Evolutionary conservation across 2,113 vertebrate species (phyloP).

Genomic region (Loxodonta africana): DNA sequence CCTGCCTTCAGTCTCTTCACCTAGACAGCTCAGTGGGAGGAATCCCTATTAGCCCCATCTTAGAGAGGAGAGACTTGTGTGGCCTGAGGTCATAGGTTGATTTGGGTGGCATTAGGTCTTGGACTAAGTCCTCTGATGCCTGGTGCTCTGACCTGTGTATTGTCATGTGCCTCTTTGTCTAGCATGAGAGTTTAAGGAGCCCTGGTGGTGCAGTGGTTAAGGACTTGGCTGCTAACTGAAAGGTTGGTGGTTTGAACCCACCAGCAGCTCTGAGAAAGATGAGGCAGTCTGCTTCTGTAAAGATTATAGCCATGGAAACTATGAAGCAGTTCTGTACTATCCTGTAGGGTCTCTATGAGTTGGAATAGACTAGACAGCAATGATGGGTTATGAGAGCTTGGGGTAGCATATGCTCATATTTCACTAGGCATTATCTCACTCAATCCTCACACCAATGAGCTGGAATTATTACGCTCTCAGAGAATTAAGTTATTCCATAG

Average conservation of each 20-base stretch:
- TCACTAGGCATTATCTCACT: background rate
- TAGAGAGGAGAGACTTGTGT: background rate
- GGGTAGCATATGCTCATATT: background rate
- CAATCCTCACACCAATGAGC: background rate
- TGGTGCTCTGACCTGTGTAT: background rate
- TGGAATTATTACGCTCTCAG: background rate
- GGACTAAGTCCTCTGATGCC: background rate
- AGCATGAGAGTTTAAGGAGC: background rate
- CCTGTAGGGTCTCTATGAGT: background rate
- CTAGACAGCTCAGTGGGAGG: background rate
- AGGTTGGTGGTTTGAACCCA: too few relatives aligned
- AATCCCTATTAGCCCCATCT: background rate
- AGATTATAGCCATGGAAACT: background rate
- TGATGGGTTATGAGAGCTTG: background rate
- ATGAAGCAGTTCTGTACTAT: background rate
- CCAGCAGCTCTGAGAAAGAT: too few relatives aligned
- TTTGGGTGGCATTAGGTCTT: background rate
- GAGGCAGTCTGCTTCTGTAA: background rate
- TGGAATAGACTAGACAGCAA: background rate
- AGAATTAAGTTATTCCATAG: slow-evolving; percentile 25
- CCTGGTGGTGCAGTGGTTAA: background rate
- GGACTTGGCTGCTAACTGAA: background rate
- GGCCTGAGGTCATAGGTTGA: background rate
- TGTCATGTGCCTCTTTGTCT: background rate
- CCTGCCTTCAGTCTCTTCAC: background rate